Base-by-base conservation (phyloP, 2,888 invertebrate species). In the Nemotelus pantherinus region DNA sequence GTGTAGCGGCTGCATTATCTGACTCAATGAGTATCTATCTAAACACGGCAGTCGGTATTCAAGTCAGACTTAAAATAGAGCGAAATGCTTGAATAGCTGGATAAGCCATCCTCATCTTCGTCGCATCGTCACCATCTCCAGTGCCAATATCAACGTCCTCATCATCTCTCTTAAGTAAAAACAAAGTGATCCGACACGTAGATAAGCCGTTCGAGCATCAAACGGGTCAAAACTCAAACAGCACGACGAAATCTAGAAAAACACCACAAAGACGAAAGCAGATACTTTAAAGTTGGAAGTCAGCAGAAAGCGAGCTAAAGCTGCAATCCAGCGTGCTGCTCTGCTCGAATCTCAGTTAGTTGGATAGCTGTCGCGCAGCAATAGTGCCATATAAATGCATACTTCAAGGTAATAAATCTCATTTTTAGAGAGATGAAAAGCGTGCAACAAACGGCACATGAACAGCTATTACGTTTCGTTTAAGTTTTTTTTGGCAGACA, bases 171-270 rank as follows among this genome's bases (percentile, higher is more conserved):
- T 50, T 70, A 6, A 70, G 70, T 55, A 53, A 70, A 70, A 55
- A 70, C 74, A 74, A 74, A 63, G 74, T 50, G 74, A 74, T 74
- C 74, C 74, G 74, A 74, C 74, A 63, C 10, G 47, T 25, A 47
- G 74, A 74, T 74, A 74, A 60, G 74, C 74, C 47, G 39, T 48
- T 74, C 9, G 74, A 63, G 70, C 70, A 74, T 74, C 44, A 47
- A 60, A 63, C 63, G 57, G 74, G 57, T 74, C 60, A 63, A 60
- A 47, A 55, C 45, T 44, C 47, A 41, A 55, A 10, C 70, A n/a
- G 25, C 25, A 25, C n/a, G 1, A 25, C 70, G 70, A 70, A n/a
- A 53, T 10, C 48, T 48, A 9, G 53, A 43, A 53, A 70, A 47
- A 70, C 10, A 5, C 47, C 70, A 41, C 68, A 6, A 50, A 50